Percentiles rank a stretch among this genome's conserved stretches.
Conservation (phyloP, 2,797 vertebrate genomes). For the Cyclura pinguis region DNA sequence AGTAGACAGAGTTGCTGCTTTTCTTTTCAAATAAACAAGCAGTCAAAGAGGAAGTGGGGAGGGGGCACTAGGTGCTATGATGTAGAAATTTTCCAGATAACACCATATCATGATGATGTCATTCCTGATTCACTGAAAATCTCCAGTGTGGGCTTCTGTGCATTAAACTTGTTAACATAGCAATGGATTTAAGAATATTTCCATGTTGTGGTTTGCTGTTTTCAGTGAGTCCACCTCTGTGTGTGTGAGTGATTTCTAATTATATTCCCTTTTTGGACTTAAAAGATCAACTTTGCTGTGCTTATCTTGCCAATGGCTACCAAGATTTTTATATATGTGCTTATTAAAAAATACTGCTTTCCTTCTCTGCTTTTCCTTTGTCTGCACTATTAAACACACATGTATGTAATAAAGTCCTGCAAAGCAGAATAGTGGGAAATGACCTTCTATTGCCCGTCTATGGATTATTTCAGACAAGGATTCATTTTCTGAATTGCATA, state of each 20-base stretch:
- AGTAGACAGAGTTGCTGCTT: neutral
- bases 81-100: neutral
- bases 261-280: neutral
- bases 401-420: neutral
- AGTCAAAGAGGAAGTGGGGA: neutral
- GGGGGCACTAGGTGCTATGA: neutral
- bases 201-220: neutral
- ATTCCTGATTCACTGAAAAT: neutral
- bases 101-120: neutral
- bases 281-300: neutral
- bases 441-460: neutral
- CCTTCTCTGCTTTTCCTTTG: neutral
- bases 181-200: neutral
- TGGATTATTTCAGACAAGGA: no score
- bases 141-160: neutral
- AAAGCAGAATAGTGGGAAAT: no score
- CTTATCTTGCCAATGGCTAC: neutral
- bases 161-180: neutral
- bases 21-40: neutral
- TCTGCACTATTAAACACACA: neutral
- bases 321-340: neutral
- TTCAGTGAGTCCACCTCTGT: neutral
- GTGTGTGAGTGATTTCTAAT: neutral
- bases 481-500: no score
- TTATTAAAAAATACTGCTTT: neutral